phyloP scores from a whole-genome alignment of 2,113 vertebrate genomes.

The Stegastes partitus region DNA sequence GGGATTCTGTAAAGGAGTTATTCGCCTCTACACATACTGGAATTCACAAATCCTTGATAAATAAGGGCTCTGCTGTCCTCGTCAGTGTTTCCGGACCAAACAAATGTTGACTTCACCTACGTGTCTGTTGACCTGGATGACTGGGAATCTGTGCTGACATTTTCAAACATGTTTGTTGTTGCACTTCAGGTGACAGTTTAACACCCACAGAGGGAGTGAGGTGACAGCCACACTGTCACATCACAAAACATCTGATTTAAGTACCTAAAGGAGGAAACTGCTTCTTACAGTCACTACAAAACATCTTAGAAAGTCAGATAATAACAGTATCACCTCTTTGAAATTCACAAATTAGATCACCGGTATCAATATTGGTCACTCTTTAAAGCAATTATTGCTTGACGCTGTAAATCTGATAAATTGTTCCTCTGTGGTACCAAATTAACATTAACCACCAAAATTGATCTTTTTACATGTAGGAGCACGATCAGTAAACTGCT shows the following conservation, averaged over 20 bases:
- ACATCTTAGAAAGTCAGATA: neutral
- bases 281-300: neutral
- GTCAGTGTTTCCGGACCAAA: neutral
- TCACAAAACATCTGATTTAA: neutral
- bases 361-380: neutral
- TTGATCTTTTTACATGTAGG: neutral
- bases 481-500: neutral
- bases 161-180: neutral
- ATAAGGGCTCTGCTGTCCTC: too few relatives aligned
- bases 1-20: too few relatives aligned
- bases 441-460: neutral
- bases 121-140: too few relatives aligned
- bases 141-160: too few relatives aligned
- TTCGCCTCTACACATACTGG: too few relatives aligned
- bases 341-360: neutral
- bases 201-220: neutral
- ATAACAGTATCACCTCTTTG: neutral
- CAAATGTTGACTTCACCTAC: neutral
- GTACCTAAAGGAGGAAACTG: neutral
- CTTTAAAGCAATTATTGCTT: slow-evolving; percentile 31
- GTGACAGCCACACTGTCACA: neutral
- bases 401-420: slow-evolving; percentile 1
- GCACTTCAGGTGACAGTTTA: neutral
- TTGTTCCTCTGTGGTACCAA: neutral
- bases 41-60: too few relatives aligned